Conservation (phyloP, 2,797 vertebrate species). For the Zenarchopterus dispar region DNA sequence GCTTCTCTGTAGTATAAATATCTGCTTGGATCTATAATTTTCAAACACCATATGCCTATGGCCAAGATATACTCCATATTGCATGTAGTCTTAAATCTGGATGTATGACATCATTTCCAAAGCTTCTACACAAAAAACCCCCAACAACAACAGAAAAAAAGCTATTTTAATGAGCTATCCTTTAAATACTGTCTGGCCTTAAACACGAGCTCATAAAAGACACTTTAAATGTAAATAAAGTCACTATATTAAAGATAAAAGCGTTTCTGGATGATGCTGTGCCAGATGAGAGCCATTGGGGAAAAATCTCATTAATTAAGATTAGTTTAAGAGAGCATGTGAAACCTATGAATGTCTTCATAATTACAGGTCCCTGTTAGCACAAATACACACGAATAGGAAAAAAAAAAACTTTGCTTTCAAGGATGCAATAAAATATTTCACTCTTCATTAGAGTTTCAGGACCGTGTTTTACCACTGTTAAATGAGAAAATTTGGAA, state of each 20-base stretch:
- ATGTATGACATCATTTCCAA: slow-evolving; percentile 32
- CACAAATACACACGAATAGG: not conserved
- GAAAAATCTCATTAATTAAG: slow-evolving; percentile 47
- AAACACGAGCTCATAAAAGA: slow-evolving; percentile 63
- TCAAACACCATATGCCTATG: slow-evolving; percentile 18
- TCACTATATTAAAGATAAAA: slow-evolving; percentile 66
- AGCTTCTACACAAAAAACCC: slow-evolving; percentile 41
- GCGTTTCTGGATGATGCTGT: slow-evolving; percentile 44
- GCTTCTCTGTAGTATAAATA: not conserved
- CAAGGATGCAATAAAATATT: slow-evolving; percentile 25
- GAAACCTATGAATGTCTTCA: slow-evolving; percentile 40
- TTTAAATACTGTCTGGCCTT: slow-evolving; percentile 61
- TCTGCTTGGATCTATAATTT: slow-evolving; percentile 15
- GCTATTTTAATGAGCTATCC: slow-evolving; percentile 44
- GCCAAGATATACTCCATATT: slow-evolving; percentile 4
- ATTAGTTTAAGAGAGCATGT: slow-evolving; percentile 47
- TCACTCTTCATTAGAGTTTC: slow-evolving; percentile 30
- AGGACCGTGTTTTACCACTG: slow-evolving; percentile 5
- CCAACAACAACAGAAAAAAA: not conserved
- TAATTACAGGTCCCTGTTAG: slow-evolving; percentile 46
- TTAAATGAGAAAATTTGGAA: slow-evolving; percentile 25
- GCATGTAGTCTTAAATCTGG: slow-evolving; percentile 33
- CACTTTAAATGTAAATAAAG: slow-evolving; percentile 51
- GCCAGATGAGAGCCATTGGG: slow-evolving; percentile 57
- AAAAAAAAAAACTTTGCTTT: slow-evolving; percentile 8